A percentile compares a stretch with the other conserved stretches of the same genome.
Conservation (phyloP, 1,140 invertebrate genomes). For the Pogonomyrmex barbatus region DNA sequence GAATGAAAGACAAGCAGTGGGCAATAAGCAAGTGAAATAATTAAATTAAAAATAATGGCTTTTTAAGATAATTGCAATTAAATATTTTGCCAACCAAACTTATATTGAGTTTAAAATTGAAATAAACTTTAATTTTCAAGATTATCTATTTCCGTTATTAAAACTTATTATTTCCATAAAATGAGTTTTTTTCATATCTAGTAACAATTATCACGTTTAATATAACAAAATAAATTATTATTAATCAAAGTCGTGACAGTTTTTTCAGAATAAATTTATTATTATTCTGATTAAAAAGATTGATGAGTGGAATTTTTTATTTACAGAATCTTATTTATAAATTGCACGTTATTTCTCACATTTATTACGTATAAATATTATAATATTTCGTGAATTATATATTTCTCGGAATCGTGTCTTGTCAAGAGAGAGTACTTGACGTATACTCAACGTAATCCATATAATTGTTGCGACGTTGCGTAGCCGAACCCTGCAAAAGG, state of each 20-base stretch:
- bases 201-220: not conserved
- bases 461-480: constrained; percentile 73
- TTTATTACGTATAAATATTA: constrained; percentile 9
- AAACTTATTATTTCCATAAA: not conserved
- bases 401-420: not conserved
- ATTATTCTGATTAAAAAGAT: not conserved
- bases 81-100: constrained; percentile 4
- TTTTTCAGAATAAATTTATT: not conserved
- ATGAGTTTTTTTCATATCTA: not conserved
- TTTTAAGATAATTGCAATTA: not conserved
- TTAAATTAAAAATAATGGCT: constrained; percentile 15
- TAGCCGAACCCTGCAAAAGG: constrained; percentile 34
- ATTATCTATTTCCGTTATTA: not conserved
- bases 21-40: not conserved
- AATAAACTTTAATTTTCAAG: not conserved
- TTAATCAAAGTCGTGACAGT: not conserved
- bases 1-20: not conserved
- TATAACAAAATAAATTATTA: not conserved
- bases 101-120: not conserved
- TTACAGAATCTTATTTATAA: not conserved
- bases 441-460: constrained; percentile 68
- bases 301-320: not conserved
- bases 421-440: constrained; percentile 62
- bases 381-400: not conserved
- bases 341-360: not conserved